Evolutionary conservation across 2,113 vertebrate species (phyloP).

Genomic region (Sinocyclocheilus rhinocerous): DNA sequence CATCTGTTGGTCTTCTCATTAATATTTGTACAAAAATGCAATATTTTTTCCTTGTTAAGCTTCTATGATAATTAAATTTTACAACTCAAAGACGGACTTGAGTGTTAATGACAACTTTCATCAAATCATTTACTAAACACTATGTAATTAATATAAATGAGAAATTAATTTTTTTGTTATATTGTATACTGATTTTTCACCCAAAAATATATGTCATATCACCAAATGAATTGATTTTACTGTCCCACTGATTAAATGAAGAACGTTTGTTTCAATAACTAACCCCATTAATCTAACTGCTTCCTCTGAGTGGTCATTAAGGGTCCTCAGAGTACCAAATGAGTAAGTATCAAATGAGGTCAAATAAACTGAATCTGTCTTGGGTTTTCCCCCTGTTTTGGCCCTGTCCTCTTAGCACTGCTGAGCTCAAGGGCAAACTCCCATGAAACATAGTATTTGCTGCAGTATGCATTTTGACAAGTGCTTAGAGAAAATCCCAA

Average conservation of each 20-base stretch:
- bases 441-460: background rate
- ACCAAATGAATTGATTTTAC: conserved; percentile 23
- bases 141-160: background rate
- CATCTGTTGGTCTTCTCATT: background rate
- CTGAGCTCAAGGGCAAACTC: conserved; percentile 30
- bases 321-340: conserved; percentile 7
- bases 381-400: background rate
- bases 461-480: conserved; percentile 29
- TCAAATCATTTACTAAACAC: background rate
- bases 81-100: background rate
- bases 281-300: conserved; percentile 45
- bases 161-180: background rate
- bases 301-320: conserved; percentile 49
- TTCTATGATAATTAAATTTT: background rate
- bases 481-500: conserved; percentile 34
- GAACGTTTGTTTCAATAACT: conserved; percentile 44
- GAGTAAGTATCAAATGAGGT: conserved; percentile 32
- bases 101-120: background rate
- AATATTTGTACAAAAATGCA: background rate
- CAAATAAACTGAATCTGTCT: conserved; percentile 37
- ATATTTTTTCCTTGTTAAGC: background rate
- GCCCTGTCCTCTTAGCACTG: background rate
- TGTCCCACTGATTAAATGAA: conserved; percentile 41
- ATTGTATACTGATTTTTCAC: background rate
- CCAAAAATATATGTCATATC: conserved; percentile 25